These are phyloP conservation scores for Ladona fulva DNA, from an alignment of 1,140 invertebrate genomes.

Conservation along the genomic window DNA sequence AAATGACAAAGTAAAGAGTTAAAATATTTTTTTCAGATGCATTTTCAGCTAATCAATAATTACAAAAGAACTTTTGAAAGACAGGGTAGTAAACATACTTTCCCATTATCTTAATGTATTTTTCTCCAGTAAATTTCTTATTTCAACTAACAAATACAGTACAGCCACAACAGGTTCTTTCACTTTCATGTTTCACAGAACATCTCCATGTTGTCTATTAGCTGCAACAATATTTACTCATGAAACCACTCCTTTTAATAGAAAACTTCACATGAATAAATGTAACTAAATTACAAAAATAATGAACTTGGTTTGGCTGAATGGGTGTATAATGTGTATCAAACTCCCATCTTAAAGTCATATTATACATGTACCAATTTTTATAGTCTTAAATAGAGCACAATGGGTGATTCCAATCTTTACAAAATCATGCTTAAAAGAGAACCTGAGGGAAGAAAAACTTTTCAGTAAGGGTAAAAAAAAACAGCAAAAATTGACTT, in stretches of 20 bases:
- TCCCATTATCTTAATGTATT: too few relatives aligned
- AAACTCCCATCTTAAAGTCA: not conserved
- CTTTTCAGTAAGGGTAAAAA: not conserved
- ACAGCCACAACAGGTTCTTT: not conserved
- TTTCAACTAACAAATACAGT: too few relatives aligned
- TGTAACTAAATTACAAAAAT: slow-evolving; percentile 7
- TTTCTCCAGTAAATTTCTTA: too few relatives aligned
- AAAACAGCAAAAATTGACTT: not conserved
- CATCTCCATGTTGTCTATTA: not conserved
- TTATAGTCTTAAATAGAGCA: not conserved
- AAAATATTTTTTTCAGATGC: too few relatives aligned
- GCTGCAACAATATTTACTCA: not conserved
- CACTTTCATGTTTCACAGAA: not conserved
- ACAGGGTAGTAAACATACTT: too few relatives aligned
- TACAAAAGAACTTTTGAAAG: too few relatives aligned
- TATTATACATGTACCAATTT: not conserved
- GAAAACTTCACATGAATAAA: not conserved
- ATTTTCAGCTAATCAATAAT: too few relatives aligned
- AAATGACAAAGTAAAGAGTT: too few relatives aligned
- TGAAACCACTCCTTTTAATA: not conserved
- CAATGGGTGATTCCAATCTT: slow-evolving; percentile 10
- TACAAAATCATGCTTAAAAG: not conserved
- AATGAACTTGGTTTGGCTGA: not conserved
- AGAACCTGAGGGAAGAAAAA: not conserved
- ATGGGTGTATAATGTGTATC: not conserved